Percentiles rank a stretch among this genome's conserved stretches.
Evolutionary conservation across 1,140 invertebrate genomes (phyloP).

Genomic region (Lutraria rhynchaena): DNA sequence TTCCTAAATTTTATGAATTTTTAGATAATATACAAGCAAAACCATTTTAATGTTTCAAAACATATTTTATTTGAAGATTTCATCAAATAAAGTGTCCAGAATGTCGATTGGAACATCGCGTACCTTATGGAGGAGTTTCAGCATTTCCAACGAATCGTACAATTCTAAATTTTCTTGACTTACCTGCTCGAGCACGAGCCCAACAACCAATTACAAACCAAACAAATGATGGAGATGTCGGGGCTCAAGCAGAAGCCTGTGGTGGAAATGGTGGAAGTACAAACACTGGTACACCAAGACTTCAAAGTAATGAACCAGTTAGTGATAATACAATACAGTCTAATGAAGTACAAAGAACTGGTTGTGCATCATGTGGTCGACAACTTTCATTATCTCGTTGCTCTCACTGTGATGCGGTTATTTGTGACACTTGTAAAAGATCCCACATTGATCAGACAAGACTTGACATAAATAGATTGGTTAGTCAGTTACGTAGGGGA

Average conservation of each 20-base stretch:
- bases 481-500: conserved; percentile 90
- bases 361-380: conserved; percentile 89
- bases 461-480: conserved; percentile 95
- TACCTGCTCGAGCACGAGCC: conserved; percentile 87
- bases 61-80: conserved; percentile 38
- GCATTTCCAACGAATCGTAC: conserved; percentile 76
- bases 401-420: conserved; percentile 97
- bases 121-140: conserved; percentile 85
- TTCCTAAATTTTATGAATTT: too few relatives aligned
- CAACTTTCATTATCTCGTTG: conserved; percentile 95
- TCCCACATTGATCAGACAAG: conserved; percentile 97
- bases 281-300: conserved; percentile 3
- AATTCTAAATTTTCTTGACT: conserved; percentile 76
- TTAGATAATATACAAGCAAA: too few relatives aligned
- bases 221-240: background rate
- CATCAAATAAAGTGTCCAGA: conserved; percentile 98
- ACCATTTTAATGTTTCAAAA: too few relatives aligned
- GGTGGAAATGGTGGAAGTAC: background rate
- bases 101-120: conserved; percentile 98
- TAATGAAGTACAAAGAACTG: conserved; percentile 44
- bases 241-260: background rate
- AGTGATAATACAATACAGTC: conserved; percentile 2
- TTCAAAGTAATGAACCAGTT: background rate
- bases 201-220: conserved; percentile 31
- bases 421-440: conserved; percentile 93